These are phyloP conservation scores for Agrochola macilenta DNA, from an alignment of 2,888 invertebrate genomes.

Conservation along the genomic window DNA sequence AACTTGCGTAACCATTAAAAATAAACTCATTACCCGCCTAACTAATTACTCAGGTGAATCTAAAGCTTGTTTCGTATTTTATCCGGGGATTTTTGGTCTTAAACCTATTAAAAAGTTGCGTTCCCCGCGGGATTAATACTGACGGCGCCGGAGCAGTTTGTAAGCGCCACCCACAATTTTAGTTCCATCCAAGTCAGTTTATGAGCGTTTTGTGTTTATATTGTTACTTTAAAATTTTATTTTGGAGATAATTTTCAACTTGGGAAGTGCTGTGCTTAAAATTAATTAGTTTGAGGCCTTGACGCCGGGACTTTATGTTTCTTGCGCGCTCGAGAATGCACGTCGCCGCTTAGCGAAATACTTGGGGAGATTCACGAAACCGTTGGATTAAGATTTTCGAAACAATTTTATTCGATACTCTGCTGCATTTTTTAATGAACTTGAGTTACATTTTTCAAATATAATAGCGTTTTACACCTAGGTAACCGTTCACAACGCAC, in stretches of 20 bases:
- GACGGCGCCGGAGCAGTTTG: constrained; percentile 49
- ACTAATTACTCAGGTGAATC: constrained; percentile 63
- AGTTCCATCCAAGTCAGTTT: constrained; percentile 64
- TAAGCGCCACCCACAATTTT: constrained; percentile 61
- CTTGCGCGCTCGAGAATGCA: constrained; percentile 37
- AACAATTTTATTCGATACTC: constrained; percentile 1
- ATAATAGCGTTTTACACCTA: not conserved
- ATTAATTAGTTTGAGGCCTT: constrained; percentile 59
- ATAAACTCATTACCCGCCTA: constrained; percentile 56
- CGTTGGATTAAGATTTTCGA: constrained; percentile 18
- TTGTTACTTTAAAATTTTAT: constrained; percentile 57
- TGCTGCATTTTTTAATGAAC: not conserved
- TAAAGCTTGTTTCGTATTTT: constrained; percentile 66
- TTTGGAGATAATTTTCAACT: constrained; percentile 62
- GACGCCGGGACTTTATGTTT: constrained; percentile 39
- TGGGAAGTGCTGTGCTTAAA: constrained; percentile 57
- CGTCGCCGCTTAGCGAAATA: constrained; percentile 32
- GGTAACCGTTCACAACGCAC: not conserved
- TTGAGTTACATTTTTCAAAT: not conserved
- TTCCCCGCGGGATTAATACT: constrained; percentile 58
- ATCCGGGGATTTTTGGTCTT: constrained; percentile 60
- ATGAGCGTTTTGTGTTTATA: constrained; percentile 62
- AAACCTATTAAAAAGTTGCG: constrained; percentile 69
- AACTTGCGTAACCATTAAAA: constrained; percentile 52
- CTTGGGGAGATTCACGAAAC: constrained; percentile 18